These are phyloP conservation scores for Halocynthia aurantium DNA, from an alignment of 23 tunicate genomes.

Conservation along the genomic window DNA sequence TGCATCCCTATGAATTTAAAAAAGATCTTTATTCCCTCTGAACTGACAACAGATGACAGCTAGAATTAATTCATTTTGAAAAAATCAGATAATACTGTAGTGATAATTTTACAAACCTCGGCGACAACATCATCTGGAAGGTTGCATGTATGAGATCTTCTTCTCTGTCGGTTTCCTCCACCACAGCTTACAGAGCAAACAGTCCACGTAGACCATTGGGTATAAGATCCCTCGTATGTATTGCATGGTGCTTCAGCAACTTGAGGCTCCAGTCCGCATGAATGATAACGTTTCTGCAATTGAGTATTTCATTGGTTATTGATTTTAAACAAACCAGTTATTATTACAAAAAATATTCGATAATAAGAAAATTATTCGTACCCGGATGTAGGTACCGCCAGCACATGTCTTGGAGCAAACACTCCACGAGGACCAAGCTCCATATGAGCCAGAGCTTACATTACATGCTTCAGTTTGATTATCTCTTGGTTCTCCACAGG, in stretches of 20 bases:
- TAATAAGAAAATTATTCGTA: background rate
- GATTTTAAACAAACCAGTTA: no score
- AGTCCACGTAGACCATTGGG: background rate
- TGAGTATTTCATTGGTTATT: no score
- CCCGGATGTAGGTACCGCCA: slow-evolving; percentile 20
- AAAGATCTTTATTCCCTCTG: background rate
- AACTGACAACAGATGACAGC: no score
- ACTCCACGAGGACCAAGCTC: slow-evolving; percentile 8
- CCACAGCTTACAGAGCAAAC: slow-evolving; percentile 17
- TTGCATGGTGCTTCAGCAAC: background rate
- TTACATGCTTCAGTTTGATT: slow-evolving; percentile 40
- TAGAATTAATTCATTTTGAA: no score
- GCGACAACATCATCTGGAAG: slow-evolving; percentile 18
- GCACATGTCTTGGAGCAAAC: slow-evolving; percentile 36
- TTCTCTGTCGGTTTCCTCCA: slow-evolving; percentile 23
- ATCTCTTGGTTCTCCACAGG: slow-evolving; percentile 61
- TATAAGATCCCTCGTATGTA: background rate
- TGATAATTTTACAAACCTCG: slow-evolving; percentile 12
- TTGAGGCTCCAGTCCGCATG: slow-evolving; percentile 22
- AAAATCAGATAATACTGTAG: background rate
- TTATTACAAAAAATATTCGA: no score
- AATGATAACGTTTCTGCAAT: background rate
- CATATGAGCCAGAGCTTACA: slow-evolving; percentile 34
- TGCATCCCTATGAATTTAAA: slow-evolving; percentile 35
- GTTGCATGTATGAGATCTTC: slow-evolving; percentile 18